Conservation (phyloP, 23 tunicate species). For the Diplosoma virens region DNA sequence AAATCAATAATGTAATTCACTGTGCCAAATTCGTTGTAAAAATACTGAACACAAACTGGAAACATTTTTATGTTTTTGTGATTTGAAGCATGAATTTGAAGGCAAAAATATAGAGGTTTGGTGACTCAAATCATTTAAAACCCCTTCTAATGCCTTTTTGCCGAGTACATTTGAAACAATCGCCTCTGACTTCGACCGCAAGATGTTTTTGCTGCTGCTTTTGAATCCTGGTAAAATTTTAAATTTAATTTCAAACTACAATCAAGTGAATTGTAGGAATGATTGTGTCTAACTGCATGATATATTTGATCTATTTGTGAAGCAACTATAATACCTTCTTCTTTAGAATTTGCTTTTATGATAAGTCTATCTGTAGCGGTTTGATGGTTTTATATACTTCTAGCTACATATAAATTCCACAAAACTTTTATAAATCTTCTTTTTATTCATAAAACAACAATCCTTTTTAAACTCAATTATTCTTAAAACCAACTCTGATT, state of each 20-base stretch:
- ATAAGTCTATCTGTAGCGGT: background rate
- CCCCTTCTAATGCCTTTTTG: background rate
- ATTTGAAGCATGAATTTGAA: slow-evolving; percentile 9
- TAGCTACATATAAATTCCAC: too few relatives aligned
- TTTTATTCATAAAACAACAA: too few relatives aligned
- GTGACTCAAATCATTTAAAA: background rate
- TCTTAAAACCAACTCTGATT: too few relatives aligned
- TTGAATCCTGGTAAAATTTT: slow-evolving; percentile 6
- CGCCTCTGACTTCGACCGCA: slow-evolving; percentile 4
- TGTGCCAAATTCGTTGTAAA: background rate
- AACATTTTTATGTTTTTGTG: slow-evolving; percentile 12
- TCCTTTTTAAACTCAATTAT: too few relatives aligned
- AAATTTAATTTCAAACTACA: slow-evolving; percentile 2
- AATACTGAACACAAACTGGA: slow-evolving; percentile 14
- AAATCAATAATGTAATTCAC: slow-evolving; percentile 1
- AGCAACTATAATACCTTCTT: slow-evolving; percentile 2
- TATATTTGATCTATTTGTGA: background rate
- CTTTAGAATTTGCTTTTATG: background rate
- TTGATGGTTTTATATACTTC: too few relatives aligned
- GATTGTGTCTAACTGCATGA: slow-evolving; percentile 8
- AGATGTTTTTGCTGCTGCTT: background rate
- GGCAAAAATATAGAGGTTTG: background rate
- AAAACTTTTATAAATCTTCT: too few relatives aligned
- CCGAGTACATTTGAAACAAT: slow-evolving; percentile 1
- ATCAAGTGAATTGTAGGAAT: slow-evolving; percentile 3